Base-by-base conservation (phyloP, 2,113 vertebrate genomes). In the Corythornis madagascariensis region DNA sequence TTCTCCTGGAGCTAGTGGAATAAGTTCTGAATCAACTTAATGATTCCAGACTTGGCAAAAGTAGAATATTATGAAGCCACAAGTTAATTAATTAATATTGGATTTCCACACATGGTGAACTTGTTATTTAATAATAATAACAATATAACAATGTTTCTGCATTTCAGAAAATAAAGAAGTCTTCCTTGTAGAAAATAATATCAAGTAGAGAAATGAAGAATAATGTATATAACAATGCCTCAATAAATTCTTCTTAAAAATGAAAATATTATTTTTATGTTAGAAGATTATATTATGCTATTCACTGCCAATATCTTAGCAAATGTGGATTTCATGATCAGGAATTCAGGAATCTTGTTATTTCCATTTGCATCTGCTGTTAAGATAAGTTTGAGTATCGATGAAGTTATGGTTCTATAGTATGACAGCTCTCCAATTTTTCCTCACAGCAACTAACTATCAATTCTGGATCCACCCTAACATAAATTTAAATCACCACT, bases 61-160 rank as follows among this genome's bases (percentile, higher is more conserved):
- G 1, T 5, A 50, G 10, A 35, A 9, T 1, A 0, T 43, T 53
- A 31, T 21, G 19, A 75, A 81, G 5, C 2, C 21, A 48, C 4
- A 53, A 63, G 11, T 43, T 38, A 38, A 20, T n/a, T 63, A 4
- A 26, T 67, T 89, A 81, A 22, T 59, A 4, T 13, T 38, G 6
- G 1, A 28, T 53, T 59, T 60, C 80, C 84, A 45, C 15, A 70
- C 72, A 50, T 40, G 2, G 3, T 61, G 22, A 78, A 38, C 3
- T 75, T 83, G 2, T 1, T 59, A 6, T 59, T 47, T 7, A 59
- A 14, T 17, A 63, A 24, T 10, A 67, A 13, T 24, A 50, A 31
- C 5, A 50, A 31, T 5, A 55, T 25, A 5, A 3, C 3, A 21
- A 16, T 33, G 75, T 3, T 18, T 43, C 40, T 33, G 11, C 15